Evolutionary conservation across 1,140 invertebrate species (phyloP).

Genomic region (Carposina sasakii): DNA sequence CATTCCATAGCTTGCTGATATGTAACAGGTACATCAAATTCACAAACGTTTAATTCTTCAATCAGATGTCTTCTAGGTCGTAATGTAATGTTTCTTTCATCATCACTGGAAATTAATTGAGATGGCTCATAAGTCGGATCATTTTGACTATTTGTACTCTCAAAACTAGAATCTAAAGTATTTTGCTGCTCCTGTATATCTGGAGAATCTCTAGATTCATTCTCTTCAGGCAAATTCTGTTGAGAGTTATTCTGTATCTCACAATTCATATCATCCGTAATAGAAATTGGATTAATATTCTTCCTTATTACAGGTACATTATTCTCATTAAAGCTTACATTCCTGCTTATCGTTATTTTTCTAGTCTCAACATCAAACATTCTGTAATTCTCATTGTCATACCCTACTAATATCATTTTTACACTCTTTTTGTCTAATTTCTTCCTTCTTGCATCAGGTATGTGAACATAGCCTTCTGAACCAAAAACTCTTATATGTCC

Average conservation of each 20-base stretch:
- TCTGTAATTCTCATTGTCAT: background rate
- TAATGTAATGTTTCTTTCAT: background rate
- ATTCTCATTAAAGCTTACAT: background rate
- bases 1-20: slow-evolving; percentile 16
- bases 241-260: background rate
- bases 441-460: slow-evolving; percentile 21
- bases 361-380: background rate
- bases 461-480: slow-evolving; percentile 21
- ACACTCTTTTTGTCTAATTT: slow-evolving; percentile 24
- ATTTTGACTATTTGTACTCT: background rate
- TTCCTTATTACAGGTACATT: background rate
- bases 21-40: slow-evolving; percentile 16
- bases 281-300: background rate
- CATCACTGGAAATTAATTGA: background rate
- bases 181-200: background rate
- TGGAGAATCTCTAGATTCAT: background rate
- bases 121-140: slow-evolving; percentile 16
- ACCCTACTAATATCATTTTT: slow-evolving; percentile 6
- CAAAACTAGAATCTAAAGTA: background rate
- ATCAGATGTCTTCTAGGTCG: slow-evolving; percentile 6
- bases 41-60: too few relatives aligned
- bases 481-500: slow-evolving; percentile 22
- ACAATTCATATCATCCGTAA: background rate
- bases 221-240: background rate
- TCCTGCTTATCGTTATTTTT: background rate